A percentile compares a stretch with the other conserved stretches of the same genome.
Evolutionary conservation across 2,888 invertebrate genomes (phyloP).

Genomic region (Caenorhabditis angaria): DNA sequence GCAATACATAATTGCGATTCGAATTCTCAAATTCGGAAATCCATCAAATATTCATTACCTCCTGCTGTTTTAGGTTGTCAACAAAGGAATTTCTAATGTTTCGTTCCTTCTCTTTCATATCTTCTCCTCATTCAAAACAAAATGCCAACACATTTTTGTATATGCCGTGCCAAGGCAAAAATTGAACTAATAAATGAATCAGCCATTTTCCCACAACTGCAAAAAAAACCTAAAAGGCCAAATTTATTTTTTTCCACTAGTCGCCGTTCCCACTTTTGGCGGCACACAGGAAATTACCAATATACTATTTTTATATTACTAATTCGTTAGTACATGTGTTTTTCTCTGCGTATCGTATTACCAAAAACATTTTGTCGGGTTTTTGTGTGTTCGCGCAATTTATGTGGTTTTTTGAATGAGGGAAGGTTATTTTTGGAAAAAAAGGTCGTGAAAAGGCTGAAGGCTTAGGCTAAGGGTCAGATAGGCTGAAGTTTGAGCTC

Average conservation of each 20-base stretch:
- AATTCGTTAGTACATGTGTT: background rate
- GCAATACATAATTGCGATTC: background rate
- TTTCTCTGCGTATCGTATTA: background rate
- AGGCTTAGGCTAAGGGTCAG: background rate
- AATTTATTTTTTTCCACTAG: too few species aligned
- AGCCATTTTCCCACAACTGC: slow-evolving; percentile 2
- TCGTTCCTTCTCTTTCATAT: too few species aligned
- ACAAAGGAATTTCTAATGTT: slow-evolving; percentile 2
- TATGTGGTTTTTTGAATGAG: background rate
- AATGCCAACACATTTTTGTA: background rate
- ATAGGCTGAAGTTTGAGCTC: too few species aligned
- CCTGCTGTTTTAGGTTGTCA: slow-evolving; percentile 23
- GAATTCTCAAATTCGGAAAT: slow-evolving; percentile 1
- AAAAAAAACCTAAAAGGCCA: too few species aligned
- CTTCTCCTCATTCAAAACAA: background rate
- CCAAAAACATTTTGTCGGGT: background rate
- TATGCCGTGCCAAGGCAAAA: background rate
- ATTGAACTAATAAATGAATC: background rate
- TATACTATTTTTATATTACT: too few species aligned
- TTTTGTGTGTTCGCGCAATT: slow-evolving; percentile 4
- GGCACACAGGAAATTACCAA: background rate
- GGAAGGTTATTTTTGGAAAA: background rate
- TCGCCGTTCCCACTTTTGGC: slow-evolving; percentile 4
- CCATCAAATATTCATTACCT: slow-evolving; percentile 7
- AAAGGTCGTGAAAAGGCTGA: background rate